phyloP scores from a whole-genome alignment of 92 coral and sea anemone species.

The Porites rus region DNA sequence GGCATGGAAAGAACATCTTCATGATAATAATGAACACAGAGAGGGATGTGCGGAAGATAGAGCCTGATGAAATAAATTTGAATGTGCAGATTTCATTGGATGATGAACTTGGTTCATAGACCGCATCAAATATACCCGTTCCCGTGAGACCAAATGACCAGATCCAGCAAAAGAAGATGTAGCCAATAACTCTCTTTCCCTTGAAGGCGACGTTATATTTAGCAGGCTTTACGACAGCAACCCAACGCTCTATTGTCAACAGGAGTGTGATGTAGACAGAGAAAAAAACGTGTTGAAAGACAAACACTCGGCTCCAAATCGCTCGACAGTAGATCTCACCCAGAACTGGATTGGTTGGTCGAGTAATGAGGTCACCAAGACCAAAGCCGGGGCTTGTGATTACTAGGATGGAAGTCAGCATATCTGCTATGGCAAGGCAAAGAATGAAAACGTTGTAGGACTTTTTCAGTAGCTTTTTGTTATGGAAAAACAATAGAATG shows the following conservation, averaged over 20 bases:
- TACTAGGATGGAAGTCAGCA: neutral
- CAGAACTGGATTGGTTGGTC: conserved; percentile 11
- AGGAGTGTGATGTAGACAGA: conserved; percentile 75
- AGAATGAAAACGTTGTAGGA: too few species aligned
- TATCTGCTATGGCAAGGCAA: neutral
- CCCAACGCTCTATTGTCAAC: conserved; percentile 62
- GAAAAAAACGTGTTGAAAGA: conserved; percentile 71
- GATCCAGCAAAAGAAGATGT: conserved; percentile 69
- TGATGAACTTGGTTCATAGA: neutral
- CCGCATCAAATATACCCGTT: neutral
- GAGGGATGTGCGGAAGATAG: neutral
- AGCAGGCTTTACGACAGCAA: conserved; percentile 63
- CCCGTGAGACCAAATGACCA: conserved; percentile 37
- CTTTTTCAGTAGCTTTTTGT: too few species aligned
- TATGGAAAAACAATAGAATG: too few species aligned
- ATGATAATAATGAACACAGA: too few species aligned
- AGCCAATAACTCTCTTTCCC: conserved; percentile 51
- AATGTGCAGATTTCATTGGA: neutral
- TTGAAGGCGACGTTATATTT: conserved; percentile 60
- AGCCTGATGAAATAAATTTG: neutral
- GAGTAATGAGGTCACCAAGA: neutral
- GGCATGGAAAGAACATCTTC: too few species aligned
- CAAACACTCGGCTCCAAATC: conserved; percentile 67
- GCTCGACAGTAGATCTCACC: conserved; percentile 79
- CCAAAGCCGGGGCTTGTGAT: conserved; percentile 31